Base-by-base conservation (phyloP, 2,113 vertebrate genomes). In the Pedetes capensis region DNA sequence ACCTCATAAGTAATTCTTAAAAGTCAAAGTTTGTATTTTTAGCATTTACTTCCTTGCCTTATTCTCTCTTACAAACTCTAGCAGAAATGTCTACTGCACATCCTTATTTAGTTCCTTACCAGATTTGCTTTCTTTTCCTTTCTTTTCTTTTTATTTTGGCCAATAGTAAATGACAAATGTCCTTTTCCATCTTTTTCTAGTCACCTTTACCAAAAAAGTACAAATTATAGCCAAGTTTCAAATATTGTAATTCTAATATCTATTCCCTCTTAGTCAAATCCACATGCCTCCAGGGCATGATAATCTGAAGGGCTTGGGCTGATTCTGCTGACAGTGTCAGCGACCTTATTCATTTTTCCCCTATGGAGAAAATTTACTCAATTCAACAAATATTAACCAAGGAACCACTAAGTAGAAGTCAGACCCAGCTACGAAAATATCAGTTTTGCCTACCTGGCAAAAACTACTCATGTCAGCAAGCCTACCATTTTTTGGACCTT, bases 241-340 rank as follows among this genome's bases (percentile, higher is more conserved):
- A 78, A 87, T 25, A 78, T 69, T 25, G 32, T 75, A 76, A 91
- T 63, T 80, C 91, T 78, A 89, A 4, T 1, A 76, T 55, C 13
- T 59, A 69, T 94, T 83, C 18, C 75, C 57, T 94, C 8, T 59
- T 49, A 42, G 39, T 95, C 63, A 92, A 91, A 76, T n/a, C 16
- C 59, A 64, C 4, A 32, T 1, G 5, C 29, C 22, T 49, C 11
- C 32, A 78, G 47, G 59, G 39, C 44, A 11, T 18, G 25, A 80
- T 71, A 23, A 92, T 32, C n/a, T 47, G 44, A 76, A 63, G 22
- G 32, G 9, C 32, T 51, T 27, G 22, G 12, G 37, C 25, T 63
- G 47, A 80, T 25, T 64, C 16, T 74, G n/a, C 47, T 88, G 86
- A 83, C 37, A 64, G 27, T 37, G 34, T 66, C 22, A 68, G 59